Evolutionary conservation across 2,888 invertebrate genomes (phyloP).

Genomic region (Sminthurinus aureus): DNA sequence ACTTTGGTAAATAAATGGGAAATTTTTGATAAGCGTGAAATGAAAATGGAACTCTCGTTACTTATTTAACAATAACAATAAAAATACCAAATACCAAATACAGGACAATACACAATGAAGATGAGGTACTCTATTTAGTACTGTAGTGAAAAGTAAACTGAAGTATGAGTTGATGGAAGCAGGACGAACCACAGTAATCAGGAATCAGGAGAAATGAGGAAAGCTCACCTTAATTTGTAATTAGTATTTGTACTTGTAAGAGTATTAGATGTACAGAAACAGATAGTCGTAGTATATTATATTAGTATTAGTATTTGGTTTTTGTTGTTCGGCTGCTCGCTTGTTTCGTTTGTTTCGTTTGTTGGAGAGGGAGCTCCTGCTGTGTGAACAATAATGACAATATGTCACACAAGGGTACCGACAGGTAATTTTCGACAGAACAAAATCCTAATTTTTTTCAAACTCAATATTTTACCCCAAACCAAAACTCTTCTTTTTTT

Average conservation of each 20-base stretch:
- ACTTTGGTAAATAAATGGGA: too few relatives aligned
- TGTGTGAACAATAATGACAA: constrained; percentile 22
- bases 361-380: not conserved
- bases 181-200: not conserved
- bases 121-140: too few relatives aligned
- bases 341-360: too few relatives aligned
- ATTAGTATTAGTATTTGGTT: not conserved
- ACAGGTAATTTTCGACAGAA: constrained; percentile 16
- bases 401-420: constrained; percentile 15
- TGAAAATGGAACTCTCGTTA: too few relatives aligned
- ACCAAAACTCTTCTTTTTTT: not conserved
- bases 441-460: not conserved
- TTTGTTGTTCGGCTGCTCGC: not conserved
- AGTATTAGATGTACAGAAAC: not conserved
- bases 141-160: too few relatives aligned
- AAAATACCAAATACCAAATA: too few relatives aligned
- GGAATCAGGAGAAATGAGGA: not conserved
- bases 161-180: not conserved
- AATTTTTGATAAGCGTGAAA: too few relatives aligned
- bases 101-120: too few relatives aligned
- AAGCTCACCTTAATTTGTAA: constrained; percentile 16
- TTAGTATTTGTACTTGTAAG: constrained; percentile 18
- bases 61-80: too few relatives aligned
- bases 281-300: too few relatives aligned
- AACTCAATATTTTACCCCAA: not conserved